A percentile compares a stretch with the other conserved stretches of the same genome.
Conservation (phyloP, 2,797 vertebrate genomes). For the Pempheris klunzingeri region DNA sequence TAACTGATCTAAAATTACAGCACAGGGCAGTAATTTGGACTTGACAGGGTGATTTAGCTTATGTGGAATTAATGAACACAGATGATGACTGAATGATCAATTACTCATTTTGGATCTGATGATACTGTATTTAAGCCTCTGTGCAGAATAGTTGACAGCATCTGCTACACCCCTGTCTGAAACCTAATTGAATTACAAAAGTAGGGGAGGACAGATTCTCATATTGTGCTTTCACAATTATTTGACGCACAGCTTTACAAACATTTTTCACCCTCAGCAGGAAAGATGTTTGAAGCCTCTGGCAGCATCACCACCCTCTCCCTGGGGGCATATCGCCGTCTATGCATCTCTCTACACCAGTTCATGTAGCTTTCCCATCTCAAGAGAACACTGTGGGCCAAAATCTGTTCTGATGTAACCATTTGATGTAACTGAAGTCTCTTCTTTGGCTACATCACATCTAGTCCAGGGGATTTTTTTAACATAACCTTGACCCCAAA, state of each 20-base stretch:
- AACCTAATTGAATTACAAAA: conserved; percentile 52
- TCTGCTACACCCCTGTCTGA: conserved; percentile 20
- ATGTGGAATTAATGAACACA: conserved; percentile 45
- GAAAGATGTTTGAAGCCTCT: conserved; percentile 35
- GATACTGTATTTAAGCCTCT: conserved; percentile 38
- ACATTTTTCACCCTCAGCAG: conserved; percentile 46
- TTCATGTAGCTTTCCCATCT: conserved; percentile 11
- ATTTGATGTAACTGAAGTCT: conserved; percentile 24
- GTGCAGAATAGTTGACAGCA: conserved; percentile 34
- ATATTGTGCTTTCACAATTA: conserved; percentile 33
- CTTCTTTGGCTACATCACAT: conserved; percentile 36
- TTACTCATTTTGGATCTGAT: conserved; percentile 48
- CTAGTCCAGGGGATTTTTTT: not conserved
- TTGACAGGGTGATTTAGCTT: conserved; percentile 58
- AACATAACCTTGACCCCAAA: conserved; percentile 26
- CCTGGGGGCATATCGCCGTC: not conserved
- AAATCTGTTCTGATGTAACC: conserved; percentile 34
- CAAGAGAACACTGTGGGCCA: not conserved
- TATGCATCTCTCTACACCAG: conserved; percentile 1
- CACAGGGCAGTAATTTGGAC: conserved; percentile 35
- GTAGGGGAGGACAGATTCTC: conserved; percentile 36
- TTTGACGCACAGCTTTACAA: conserved; percentile 42
- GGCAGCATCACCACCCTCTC: conserved; percentile 16
- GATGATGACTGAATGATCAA: conserved; percentile 60
- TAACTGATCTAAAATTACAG: conserved; percentile 40